phyloP scores from a whole-genome alignment of 2,113 vertebrate genomes.

The Calyptommatus sinebrachiatus region DNA sequence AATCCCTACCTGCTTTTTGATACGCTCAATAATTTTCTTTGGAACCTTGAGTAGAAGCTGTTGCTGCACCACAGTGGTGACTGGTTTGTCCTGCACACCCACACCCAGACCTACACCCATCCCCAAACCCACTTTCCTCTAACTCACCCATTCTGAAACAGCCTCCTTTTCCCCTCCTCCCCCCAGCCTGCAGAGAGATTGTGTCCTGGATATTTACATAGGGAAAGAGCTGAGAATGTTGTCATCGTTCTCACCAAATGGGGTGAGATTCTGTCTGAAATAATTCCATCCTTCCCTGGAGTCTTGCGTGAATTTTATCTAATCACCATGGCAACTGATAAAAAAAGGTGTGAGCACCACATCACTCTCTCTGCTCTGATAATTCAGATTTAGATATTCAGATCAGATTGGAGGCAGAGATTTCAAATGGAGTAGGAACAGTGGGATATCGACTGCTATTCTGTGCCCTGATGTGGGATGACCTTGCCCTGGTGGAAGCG shows the following conservation, averaged over 20 bases:
- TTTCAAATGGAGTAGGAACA: conserved; percentile 78
- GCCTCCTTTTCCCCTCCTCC: background rate
- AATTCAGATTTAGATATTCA: conserved; percentile 89
- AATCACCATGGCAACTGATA: conserved; percentile 85
- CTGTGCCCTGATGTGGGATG: conserved; percentile 71
- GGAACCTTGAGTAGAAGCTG: background rate
- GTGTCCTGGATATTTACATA: conserved; percentile 68
- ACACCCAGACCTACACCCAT: background rate
- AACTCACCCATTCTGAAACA: background rate
- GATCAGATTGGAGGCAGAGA: conserved; percentile 82
- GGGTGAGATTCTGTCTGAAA: conserved; percentile 82
- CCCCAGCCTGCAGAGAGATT: conserved; percentile 30
- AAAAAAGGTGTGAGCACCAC: conserved; percentile 77
- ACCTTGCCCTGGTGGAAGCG: conserved; percentile 75
- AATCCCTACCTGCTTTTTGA: background rate
- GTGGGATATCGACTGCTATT: conserved; percentile 74
- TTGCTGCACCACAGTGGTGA: background rate
- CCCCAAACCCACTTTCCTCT: background rate
- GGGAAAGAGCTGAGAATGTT: conserved; percentile 48
- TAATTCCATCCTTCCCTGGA: conserved; percentile 80
- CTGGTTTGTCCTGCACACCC: background rate
- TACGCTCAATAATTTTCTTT: background rate
- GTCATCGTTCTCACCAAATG: conserved; percentile 66
- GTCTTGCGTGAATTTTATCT: conserved; percentile 86
- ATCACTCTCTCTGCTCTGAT: conserved; percentile 75